Conservation (phyloP, 2,888 invertebrate species). For the Agrochola lychnidis region DNA sequence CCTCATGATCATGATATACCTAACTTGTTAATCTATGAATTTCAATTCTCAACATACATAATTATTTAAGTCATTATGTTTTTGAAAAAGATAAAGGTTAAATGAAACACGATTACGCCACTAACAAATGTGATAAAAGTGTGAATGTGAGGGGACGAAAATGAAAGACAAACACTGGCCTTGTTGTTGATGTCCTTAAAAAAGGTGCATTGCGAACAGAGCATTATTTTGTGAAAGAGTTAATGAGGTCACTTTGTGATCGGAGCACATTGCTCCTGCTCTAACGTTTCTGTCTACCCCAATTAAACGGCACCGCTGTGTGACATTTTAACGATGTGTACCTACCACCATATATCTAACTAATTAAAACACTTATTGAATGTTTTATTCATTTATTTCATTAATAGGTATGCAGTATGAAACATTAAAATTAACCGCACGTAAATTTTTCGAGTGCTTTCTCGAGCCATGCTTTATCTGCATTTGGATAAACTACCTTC, state of each 20-base stretch:
- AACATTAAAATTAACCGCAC: slow-evolving; percentile 9
- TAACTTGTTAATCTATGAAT: no score
- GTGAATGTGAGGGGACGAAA: not conserved
- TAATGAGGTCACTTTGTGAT: slow-evolving; percentile 14
- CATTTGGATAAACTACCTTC: not conserved
- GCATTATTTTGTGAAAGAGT: not conserved
- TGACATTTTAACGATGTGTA: not conserved
- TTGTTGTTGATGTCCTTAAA: slow-evolving; percentile 13
- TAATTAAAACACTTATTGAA: not conserved
- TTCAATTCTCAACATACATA: no score
- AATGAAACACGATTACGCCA: no score
- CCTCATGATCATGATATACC: not conserved
- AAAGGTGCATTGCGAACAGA: not conserved
- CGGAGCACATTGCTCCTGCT: not conserved
- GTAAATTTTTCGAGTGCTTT: slow-evolving; percentile 13
- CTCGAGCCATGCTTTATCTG: not conserved
- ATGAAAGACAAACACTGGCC: not conserved
- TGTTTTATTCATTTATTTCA: slow-evolving; percentile 33
- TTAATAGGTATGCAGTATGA: not conserved
- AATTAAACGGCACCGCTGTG: not conserved
- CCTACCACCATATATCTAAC: not conserved
- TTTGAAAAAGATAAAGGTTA: no score
- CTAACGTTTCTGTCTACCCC: slow-evolving; percentile 19
- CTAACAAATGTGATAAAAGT: not conserved
- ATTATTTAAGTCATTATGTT: no score